Percentiles rank a stretch among this genome's conserved stretches.
phyloP scores from a whole-genome alignment of 2,888 invertebrate genomes.

The Gymnoscelis rufifasciata region DNA sequence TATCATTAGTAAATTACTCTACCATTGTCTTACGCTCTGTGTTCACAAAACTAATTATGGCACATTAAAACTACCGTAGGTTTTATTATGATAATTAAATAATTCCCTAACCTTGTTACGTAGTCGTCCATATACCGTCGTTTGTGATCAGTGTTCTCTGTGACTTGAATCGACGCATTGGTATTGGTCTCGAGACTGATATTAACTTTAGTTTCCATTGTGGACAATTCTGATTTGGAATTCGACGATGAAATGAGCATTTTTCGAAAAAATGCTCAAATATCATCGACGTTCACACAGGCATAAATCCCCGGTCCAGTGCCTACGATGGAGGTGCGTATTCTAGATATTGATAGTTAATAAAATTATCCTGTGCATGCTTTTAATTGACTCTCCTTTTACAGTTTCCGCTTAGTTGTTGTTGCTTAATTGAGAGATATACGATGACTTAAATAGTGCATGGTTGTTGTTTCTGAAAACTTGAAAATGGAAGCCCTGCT shows the following conservation, averaged over 20 bases:
- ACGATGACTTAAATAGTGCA: too few relatives aligned
- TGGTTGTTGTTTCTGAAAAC: too few relatives aligned
- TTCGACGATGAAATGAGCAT: slow-evolving; percentile 69
- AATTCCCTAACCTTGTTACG: slow-evolving; percentile 34
- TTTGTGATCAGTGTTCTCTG: slow-evolving; percentile 31
- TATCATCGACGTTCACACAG: slow-evolving; percentile 76
- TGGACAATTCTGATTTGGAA: slow-evolving; percentile 27
- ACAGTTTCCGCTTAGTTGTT: too few relatives aligned
- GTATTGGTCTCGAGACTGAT: slow-evolving; percentile 7
- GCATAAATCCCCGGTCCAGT: slow-evolving; percentile 73
- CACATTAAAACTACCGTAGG: slow-evolving; percentile 30
- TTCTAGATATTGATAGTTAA: not conserved
- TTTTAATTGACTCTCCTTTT: too few relatives aligned
- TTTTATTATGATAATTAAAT: slow-evolving; percentile 36
- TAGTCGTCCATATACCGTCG: slow-evolving; percentile 39
- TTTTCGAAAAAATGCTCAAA: slow-evolving; percentile 76
- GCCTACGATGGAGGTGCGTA: slow-evolving; percentile 73
- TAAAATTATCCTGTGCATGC: too few relatives aligned
- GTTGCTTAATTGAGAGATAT: too few relatives aligned
- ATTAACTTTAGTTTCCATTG: too few relatives aligned
- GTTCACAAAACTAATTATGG: slow-evolving; percentile 7
- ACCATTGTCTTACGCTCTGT: slow-evolving; percentile 11
- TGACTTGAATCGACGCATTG: slow-evolving; percentile 41
- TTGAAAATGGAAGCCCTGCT: too few relatives aligned
- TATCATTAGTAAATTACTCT: slow-evolving; percentile 13